These are phyloP conservation scores for Notoglanidium macrostoma DNA, from an alignment of 2,797 vertebrate genomes.

Conservation along the genomic window DNA sequence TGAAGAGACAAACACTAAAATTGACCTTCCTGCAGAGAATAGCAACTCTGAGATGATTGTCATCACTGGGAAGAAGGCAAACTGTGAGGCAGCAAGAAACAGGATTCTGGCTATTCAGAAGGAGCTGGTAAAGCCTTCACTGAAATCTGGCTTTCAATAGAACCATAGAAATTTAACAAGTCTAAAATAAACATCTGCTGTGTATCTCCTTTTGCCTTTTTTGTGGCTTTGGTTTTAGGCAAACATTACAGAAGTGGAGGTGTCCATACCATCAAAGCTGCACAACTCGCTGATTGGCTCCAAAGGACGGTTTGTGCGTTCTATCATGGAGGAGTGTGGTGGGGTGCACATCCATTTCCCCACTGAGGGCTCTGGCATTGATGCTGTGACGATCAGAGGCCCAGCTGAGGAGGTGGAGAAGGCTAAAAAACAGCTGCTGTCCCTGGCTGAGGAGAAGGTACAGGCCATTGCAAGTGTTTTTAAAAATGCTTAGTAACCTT, in stretches of 20 bases:
- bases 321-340: constrained; percentile 98
- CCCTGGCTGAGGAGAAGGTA: constrained; percentile 98
- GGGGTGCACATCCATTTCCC: constrained; percentile 99
- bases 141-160: background rate
- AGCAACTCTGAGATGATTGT: constrained; percentile 98
- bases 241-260: constrained; percentile 93
- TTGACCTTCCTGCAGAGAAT: constrained; percentile 98
- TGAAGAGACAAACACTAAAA: constrained; percentile 97
- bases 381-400: constrained; percentile 94
- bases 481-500: too few relatives aligned
- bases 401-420: constrained; percentile 94
- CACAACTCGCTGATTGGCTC: constrained; percentile 98
- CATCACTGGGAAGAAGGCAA: constrained; percentile 94
- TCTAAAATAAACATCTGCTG: background rate
- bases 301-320: constrained; percentile 96
- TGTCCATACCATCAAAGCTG: constrained; percentile 94
- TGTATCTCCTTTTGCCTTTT: background rate
- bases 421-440: constrained; percentile 92
- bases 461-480: background rate
- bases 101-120: constrained; percentile 96
- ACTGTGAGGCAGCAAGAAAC: constrained; percentile 90
- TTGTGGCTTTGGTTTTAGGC: constrained; percentile 74
- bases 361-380: constrained; percentile 93
- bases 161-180: background rate
- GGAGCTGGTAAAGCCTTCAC: constrained; percentile 81